A percentile compares a stretch with the other conserved stretches of the same genome.
Conservation (phyloP, 1,140 invertebrate genomes). For the Chlorops oryzae region DNA sequence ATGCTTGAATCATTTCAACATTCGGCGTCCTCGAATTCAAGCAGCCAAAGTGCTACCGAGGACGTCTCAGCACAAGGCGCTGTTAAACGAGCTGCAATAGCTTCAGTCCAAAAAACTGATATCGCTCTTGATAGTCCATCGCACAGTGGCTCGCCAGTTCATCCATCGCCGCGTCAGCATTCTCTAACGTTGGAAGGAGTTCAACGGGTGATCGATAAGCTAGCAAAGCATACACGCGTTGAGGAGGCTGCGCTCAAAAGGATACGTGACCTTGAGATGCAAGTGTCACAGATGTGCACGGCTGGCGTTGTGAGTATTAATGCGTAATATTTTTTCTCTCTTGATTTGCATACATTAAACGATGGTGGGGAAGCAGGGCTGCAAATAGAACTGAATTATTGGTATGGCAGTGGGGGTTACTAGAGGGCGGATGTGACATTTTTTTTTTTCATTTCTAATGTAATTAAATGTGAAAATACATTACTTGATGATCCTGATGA, state of each 20-base stretch:
- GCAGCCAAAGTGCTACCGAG: constrained; percentile 66
- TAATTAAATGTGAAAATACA: too few species aligned
- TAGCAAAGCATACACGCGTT: constrained; percentile 59
- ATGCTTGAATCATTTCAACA: constrained; percentile 64
- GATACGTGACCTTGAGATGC: constrained; percentile 68
- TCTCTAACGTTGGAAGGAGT: constrained; percentile 54
- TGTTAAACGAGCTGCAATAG: constrained; percentile 11
- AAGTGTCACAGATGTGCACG: constrained; percentile 49
- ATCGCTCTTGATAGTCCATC: constrained; percentile 12
- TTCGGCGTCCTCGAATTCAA: constrained; percentile 51
- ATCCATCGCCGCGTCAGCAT: constrained; percentile 21
- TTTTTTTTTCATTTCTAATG: too few species aligned
- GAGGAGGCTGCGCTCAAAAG: constrained; percentile 69
- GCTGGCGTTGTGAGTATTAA: constrained; percentile 57
- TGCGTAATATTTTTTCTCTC: neutral
- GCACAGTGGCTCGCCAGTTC: constrained; percentile 23
- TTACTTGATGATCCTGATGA: too few species aligned
- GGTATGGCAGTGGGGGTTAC: neutral
- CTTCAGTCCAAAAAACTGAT: neutral
- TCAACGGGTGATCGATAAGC: constrained; percentile 59
- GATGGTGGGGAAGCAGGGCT: neutral
- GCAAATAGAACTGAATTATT: neutral
- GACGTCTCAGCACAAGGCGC: constrained; percentile 62
- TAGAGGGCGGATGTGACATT: too few species aligned
- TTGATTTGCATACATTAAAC: neutral